These are phyloP conservation scores for Phthorimaea operculella DNA, from an alignment of 1,140 invertebrate genomes.

Conservation along the genomic window DNA sequence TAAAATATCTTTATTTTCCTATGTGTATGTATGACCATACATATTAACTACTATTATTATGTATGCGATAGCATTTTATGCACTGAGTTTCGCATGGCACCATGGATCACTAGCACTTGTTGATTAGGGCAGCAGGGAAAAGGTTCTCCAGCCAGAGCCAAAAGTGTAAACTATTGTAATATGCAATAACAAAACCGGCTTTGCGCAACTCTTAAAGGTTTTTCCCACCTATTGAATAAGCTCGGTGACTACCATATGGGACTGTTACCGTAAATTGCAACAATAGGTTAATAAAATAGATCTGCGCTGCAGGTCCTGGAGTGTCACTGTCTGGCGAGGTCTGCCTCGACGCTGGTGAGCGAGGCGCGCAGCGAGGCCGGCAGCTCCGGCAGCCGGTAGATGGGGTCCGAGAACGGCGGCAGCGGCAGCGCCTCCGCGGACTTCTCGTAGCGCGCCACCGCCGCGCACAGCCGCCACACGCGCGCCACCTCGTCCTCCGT, in stretches of 20 bases:
- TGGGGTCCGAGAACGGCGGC: slow-evolving; percentile 48
- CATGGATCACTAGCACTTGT: slow-evolving; percentile 4
- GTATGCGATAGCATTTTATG: slow-evolving; percentile 8
- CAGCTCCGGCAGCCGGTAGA: slow-evolving; percentile 49
- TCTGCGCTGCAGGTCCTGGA: not conserved
- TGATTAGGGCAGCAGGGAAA: not conserved
- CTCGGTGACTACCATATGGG: no score
- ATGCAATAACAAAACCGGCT: no score
- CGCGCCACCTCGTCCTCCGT: slow-evolving; percentile 47
- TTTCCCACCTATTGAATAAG: no score
- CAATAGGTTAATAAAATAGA: no score
- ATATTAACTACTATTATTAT: not conserved
- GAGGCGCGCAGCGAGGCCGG: slow-evolving; percentile 35
- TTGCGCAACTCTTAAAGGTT: no score
- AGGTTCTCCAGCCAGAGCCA: not conserved
- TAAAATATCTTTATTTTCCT: no score
- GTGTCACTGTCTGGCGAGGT: slow-evolving; percentile 19
- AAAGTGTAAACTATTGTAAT: no score
- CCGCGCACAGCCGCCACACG: slow-evolving; percentile 44
- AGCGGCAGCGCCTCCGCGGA: slow-evolving; percentile 37
- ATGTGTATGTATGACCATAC: not conserved
- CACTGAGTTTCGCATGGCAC: slow-evolving; percentile 32
- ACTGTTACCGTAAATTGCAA: no score
- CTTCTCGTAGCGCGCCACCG: slow-evolving; percentile 46
- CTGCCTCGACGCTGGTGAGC: slow-evolving; percentile 28